Conservation (phyloP, 2,797 vertebrate species). For the Oreochromis grahami region DNA sequence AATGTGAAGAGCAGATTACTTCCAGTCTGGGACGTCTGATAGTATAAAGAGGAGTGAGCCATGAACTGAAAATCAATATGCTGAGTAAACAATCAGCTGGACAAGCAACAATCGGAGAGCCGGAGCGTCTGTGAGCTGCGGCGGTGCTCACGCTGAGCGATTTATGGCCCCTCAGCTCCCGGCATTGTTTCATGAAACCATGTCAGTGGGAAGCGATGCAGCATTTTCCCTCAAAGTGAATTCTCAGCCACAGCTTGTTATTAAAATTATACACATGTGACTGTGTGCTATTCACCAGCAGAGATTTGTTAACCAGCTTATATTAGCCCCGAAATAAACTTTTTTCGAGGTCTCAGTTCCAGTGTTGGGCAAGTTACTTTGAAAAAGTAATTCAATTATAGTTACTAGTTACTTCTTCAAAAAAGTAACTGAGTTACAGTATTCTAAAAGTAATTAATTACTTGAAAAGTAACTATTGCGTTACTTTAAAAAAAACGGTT, state of each 20-base stretch:
- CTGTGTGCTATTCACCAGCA: not conserved
- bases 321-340: not conserved
- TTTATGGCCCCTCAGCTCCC: constrained; percentile 10
- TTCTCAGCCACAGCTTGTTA: not conserved
- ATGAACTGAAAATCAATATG: constrained; percentile 39
- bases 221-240: not conserved
- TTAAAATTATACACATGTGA: not conserved
- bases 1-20: constrained; percentile 69
- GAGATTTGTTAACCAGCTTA: not conserved
- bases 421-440: too few relatives aligned
- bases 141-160: not conserved
- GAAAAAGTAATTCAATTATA: too few relatives aligned
- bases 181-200: constrained; percentile 19
- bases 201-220: constrained; percentile 6
- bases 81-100: constrained; percentile 21
- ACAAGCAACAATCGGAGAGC: not conserved
- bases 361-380: too few relatives aligned
- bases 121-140: not conserved
- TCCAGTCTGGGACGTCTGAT: constrained; percentile 63
- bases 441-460: too few relatives aligned
- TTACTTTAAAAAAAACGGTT: too few relatives aligned
- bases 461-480: too few relatives aligned
- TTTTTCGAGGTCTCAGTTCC: not conserved
- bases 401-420: too few relatives aligned
- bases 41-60: constrained; percentile 36